Base-by-base conservation (phyloP, 2,113 vertebrate genomes). In the Halcyon malimbica region DNA sequence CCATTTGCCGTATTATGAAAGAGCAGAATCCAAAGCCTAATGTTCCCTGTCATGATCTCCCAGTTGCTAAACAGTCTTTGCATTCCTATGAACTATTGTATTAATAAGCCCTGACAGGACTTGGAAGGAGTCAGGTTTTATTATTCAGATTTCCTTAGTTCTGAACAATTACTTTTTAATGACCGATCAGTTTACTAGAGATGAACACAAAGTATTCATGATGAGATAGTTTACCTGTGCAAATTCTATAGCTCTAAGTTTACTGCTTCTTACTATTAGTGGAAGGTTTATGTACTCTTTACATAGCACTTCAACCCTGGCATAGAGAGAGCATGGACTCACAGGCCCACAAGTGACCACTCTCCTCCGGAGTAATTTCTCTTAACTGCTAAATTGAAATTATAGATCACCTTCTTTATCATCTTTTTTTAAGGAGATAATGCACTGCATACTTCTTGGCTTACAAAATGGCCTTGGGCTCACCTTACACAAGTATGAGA, bases 291-390 rank as follows among this genome's bases (percentile, higher is more conserved):
- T 13, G 16, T 24, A 42, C 23, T 26, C 41, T 35, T 37, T 28
- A 69, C 4, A 53, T 3, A n/a, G 37, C 10, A 9, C 8, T 64
- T 79, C 81, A 87, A 65, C 39, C 16, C 12, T n/a, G 37, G 19
- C 1, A 3, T n/a, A 56, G 29, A 37, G 26, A 12, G 48, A 54
- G 6, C 14, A 11, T 11, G 42, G 28, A 51, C 73, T 56, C 53
- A 53, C 8, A 70, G 59, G 29, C 12, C 29, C 44, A 29, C 23
- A 48, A 11, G 17, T 18, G 51, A 64, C 69, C 0, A 0, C 24
- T n/a, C 25, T 57, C 20, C n/a, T 81, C 54, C 48, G 42, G 26
- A 79, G 50, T 39, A 37, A 37, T 25, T 46, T 82, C 20, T 87
- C 42, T 44, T 73, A 41, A 44, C 54, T 63, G 25, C 16, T 42